Evolutionary conservation across 1,140 invertebrate species (phyloP), one percentile per base, ranked within the genome.

Genomic region (Meloidogyne chitwoodi): DNA sequence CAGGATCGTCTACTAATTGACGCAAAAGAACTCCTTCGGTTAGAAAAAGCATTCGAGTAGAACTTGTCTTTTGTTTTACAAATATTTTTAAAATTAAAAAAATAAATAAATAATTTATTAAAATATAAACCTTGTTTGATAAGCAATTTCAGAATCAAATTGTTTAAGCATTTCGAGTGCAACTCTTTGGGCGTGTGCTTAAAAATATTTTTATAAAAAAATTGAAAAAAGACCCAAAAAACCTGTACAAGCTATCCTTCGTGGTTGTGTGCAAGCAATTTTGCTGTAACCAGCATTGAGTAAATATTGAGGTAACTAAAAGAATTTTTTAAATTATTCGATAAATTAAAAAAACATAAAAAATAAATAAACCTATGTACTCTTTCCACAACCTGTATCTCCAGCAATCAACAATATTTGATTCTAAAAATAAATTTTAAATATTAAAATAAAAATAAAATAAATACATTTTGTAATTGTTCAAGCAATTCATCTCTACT

Each of bases 261-360:
- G 89, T 0, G 96, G 96, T 88, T 99, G 95, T 0, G 96, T 98
- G 84, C 95, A 98, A 66, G 93, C 94, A 85, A 97, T 94, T 85
- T 92, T 83, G 19, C 91, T 90, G 89, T 92, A 97, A 6, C 93
- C 94, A 81, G 92, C 92, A 80, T 92, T 90, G 77, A 89, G 77
- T 34, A 87, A 79, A 83, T 89, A 89, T 78, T 88, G 88, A 19
- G 88, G 88, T 38, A 88, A 48, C 82, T 83, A 24, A 68, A 79
- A 83, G 11, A 77, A 62, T 56, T 64, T 19, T n/a, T 68, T 34
- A 8, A 16, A 6, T 66, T 22, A n/a, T n/a, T n/a, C n/a, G n/a
- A n/a, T 19, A 22, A n/a, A 34, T 24, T 26, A 61, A n/a, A n/a
- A n/a, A 4, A 16, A 75, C n/a, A n/a, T n/a, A n/a, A 44, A 26